Base-by-base conservation (phyloP, 2,113 vertebrate genomes). In the Lasiurus cinereus region DNA sequence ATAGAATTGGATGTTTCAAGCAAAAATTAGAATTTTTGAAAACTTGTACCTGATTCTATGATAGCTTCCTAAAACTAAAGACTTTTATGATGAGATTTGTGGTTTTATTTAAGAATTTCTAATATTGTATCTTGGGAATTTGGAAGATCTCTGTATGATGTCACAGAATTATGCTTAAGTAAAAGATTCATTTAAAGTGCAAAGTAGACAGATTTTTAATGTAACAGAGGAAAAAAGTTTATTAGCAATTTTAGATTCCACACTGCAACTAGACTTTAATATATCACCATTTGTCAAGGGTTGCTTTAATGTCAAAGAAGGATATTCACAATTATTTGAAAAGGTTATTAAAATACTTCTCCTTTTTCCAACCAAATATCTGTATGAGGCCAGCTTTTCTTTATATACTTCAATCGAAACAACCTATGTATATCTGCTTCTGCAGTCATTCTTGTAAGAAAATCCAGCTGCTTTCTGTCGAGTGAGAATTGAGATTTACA, bases 21-120 rank as follows among this genome's bases (percentile, higher is more conserved):
- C 85, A 91, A 93, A 95, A 76, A 87, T 86, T 77, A 84, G 76
- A 88, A 27, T 76, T 93, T 86, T 93, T 67, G 66, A 92, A 64
- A 80, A 76, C n/a, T 78, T 52, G 1, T 39, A 31, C 94, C 16
- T 93, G 54, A 56, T 50, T 86, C 5, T 74, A 8, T 36, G 39
- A 91, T 2, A 54, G 22, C 19, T 70, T 87, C 50, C 88, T 72
- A 33, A 69, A 67, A 56, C 10, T 69, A 43, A 82, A 96, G 36
- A 84, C 64, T 59, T 80, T 69, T 87, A 24, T 36, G 74, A 86
- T 13, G 50, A 90, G 31, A 22, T 90, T 72, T 46, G 43, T 88
- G 48, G 27, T 80, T 10, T 31, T 67, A 4, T 85, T 95, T 66
- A 74, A 95, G n/a, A 95, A 24, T 88, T 92, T 83, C 39, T 92